A percentile compares a stretch with the other conserved stretches of the same genome.
Conservation (phyloP, 2,888 invertebrate genomes). For the Calameuta pallipes region DNA sequence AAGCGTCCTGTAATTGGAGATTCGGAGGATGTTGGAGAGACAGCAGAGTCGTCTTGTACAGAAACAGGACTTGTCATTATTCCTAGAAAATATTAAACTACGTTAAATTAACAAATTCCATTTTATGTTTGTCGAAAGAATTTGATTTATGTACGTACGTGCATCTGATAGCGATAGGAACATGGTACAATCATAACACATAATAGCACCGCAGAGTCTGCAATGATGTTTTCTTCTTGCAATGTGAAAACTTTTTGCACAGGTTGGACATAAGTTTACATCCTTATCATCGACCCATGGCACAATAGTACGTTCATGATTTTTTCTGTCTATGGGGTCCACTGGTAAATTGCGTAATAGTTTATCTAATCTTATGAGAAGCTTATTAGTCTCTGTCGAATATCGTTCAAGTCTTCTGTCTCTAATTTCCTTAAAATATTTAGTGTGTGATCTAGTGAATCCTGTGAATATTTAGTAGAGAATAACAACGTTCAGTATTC, state of each 20-base stretch:
- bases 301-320: conserved; percentile 78
- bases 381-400: conserved; percentile 94
- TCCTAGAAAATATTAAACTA: conserved; percentile 58
- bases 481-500: neutral
- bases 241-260: conserved; percentile 88
- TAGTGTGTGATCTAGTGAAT: conserved; percentile 74
- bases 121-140: no score
- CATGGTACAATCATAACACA: conserved; percentile 92
- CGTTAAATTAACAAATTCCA: neutral
- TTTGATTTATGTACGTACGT: conserved; percentile 69
- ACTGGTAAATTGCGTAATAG: conserved; percentile 84
- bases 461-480: conserved; percentile 61
- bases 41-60: conserved; percentile 57
- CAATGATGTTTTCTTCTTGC: conserved; percentile 96
- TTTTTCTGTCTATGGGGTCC: conserved; percentile 79
- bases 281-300: conserved; percentile 94
- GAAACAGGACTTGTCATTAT: conserved; percentile 71
- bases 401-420: conserved; percentile 84
- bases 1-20: conserved; percentile 51
- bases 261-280: conserved; percentile 90
- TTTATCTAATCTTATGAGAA: conserved; percentile 93
- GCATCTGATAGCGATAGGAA: conserved; percentile 85
- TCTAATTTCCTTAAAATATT: conserved; percentile 79
- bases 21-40: conserved; percentile 51
- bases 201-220: conserved; percentile 91